Evolutionary conservation across 2,888 invertebrate genomes (phyloP).

Genomic region (Drosophila niveifrons): DNA sequence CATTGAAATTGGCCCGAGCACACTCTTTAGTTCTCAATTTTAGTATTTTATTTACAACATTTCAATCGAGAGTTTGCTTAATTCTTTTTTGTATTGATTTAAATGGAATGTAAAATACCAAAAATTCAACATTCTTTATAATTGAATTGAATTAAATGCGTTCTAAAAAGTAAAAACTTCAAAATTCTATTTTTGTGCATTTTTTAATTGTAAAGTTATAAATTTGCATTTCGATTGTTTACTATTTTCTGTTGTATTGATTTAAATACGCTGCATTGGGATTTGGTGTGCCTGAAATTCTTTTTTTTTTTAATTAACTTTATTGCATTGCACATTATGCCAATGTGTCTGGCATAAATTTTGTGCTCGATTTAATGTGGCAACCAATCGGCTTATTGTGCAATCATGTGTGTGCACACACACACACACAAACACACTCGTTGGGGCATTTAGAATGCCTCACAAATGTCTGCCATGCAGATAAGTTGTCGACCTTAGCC

Average conservation of each 20-base stretch:
- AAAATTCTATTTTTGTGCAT: neutral
- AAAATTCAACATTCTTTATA: too few relatives aligned
- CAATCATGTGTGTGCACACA: slow-evolving; percentile 71
- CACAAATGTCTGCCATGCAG: slow-evolving; percentile 67
- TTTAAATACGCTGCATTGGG: neutral
- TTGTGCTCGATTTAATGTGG: slow-evolving; percentile 67
- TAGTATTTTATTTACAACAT: too few relatives aligned
- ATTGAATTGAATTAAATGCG: too few relatives aligned
- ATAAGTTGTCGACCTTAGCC: slow-evolving; percentile 78
- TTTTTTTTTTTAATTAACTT: slow-evolving; percentile 42
- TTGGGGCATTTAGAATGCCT: slow-evolving; percentile 46
- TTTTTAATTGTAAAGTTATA: neutral
- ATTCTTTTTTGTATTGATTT: too few relatives aligned
- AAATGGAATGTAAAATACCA: too few relatives aligned
- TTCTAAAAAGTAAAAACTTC: neutral
- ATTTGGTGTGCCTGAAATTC: slow-evolving; percentile 23
- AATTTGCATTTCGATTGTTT: neutral
- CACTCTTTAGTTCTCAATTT: too few relatives aligned
- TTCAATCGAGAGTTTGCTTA: too few relatives aligned
- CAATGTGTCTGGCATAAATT: slow-evolving; percentile 60
- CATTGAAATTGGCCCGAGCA: too few relatives aligned
- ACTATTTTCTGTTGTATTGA: neutral
- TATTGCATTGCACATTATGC: slow-evolving; percentile 35
- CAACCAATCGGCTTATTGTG: slow-evolving; percentile 71
- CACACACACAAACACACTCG: slow-evolving; percentile 33